Percentiles rank a stretch among this genome's conserved stretches.
These are phyloP conservation scores for Numenius arquata DNA, from an alignment of 2,113 vertebrate species.

Conservation along the genomic window DNA sequence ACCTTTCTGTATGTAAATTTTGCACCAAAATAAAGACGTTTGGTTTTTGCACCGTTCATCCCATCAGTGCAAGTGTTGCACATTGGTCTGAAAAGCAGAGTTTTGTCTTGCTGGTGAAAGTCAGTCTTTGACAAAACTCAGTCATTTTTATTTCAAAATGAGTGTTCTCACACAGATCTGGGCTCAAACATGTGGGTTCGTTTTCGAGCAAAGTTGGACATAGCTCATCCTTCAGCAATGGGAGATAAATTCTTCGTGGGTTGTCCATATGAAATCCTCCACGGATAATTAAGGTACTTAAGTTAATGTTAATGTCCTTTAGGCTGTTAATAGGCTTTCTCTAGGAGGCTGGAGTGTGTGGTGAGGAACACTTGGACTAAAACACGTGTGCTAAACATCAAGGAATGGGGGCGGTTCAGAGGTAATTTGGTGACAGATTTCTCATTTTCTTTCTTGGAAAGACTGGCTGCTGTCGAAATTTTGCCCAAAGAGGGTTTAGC, in stretches of 20 bases:
- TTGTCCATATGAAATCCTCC: background rate
- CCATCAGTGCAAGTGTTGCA: background rate
- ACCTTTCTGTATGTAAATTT: constrained; percentile 16
- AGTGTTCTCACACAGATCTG: background rate
- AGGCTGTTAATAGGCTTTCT: background rate
- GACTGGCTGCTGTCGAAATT: background rate
- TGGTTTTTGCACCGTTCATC: background rate
- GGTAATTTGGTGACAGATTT: background rate
- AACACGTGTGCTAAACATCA: background rate
- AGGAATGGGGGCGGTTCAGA: background rate
- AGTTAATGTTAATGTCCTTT: background rate
- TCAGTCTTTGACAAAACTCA: background rate
- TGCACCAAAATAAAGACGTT: background rate
- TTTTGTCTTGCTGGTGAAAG: background rate
- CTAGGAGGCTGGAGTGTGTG: accelerated
- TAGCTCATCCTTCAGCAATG: background rate
- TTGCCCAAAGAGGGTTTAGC: background rate
- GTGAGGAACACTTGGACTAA: background rate
- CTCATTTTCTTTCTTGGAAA: background rate
- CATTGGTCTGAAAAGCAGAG: background rate
- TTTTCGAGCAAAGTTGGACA: background rate
- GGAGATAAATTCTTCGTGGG: background rate
- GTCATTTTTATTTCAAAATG: background rate
- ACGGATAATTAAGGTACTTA: background rate
- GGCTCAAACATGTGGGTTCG: accelerated